Conservation (phyloP, 2,113 vertebrate genomes). For the Catagonus wagneri region DNA sequence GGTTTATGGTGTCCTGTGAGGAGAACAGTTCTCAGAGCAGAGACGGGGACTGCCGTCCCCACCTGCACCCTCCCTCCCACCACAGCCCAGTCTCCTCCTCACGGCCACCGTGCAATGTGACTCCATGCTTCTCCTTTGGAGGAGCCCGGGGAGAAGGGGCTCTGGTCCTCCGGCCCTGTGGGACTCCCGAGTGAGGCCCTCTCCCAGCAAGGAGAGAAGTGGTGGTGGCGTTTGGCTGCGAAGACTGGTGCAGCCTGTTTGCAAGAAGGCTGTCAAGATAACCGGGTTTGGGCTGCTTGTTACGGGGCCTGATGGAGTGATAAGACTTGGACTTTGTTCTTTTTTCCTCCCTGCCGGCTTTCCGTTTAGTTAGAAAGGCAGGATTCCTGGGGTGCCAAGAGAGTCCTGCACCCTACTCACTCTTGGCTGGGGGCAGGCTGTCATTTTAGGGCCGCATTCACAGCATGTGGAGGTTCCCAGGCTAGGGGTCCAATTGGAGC, state of each 20-base stretch:
- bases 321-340: neutral
- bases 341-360: neutral
- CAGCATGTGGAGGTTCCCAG: too few species aligned
- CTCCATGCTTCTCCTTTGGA: neutral
- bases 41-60: neutral
- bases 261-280: constrained; percentile 12
- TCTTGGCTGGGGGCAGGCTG: neutral
- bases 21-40: constrained; percentile 49
- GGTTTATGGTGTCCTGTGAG: constrained; percentile 93
- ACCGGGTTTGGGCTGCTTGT: constrained; percentile 3
- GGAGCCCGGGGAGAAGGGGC: neutral
- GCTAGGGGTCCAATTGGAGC: too few species aligned
- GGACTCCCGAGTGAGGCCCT: neutral
- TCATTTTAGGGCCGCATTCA: too few species aligned
- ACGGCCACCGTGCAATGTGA: neutral
- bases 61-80: neutral
- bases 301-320: neutral
- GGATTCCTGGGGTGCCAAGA: neutral
- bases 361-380: constrained; percentile 11
- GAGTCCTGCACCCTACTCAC: neutral
- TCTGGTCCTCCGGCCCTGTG: neutral
- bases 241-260: neutral
- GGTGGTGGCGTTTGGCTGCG: neutral
- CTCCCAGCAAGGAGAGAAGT: neutral
- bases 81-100: neutral